Evolutionary conservation across 2,113 vertebrate species (phyloP).

Genomic region (Carettochelys insculpta): DNA sequence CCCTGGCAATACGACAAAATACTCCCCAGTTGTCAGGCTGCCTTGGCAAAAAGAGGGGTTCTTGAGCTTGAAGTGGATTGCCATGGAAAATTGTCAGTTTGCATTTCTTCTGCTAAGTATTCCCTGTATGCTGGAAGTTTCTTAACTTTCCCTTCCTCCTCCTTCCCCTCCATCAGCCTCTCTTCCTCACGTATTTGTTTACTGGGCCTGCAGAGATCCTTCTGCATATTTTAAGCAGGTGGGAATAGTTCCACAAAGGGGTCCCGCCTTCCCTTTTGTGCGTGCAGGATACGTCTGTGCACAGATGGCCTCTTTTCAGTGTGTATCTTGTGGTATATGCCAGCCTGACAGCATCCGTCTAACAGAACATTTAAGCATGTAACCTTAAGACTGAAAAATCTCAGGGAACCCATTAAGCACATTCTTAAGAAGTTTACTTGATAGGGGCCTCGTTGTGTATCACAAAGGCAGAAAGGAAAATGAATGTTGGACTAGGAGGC

Average conservation of each 20-base stretch:
- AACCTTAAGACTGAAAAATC: background rate
- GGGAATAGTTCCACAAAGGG: background rate
- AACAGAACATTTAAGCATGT: background rate
- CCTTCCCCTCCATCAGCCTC: background rate
- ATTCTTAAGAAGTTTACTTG: background rate
- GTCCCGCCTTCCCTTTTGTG: background rate
- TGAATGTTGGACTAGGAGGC: background rate
- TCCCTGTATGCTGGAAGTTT: background rate
- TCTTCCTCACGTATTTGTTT: background rate
- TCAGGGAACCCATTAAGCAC: background rate
- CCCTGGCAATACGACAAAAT: fast-evolving
- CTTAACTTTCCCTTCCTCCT: background rate
- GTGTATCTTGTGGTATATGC: background rate
- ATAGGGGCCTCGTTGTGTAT: fast-evolving
- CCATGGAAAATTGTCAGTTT: background rate
- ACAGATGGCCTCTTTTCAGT: background rate
- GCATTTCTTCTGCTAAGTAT: background rate
- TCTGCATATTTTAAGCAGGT: background rate
- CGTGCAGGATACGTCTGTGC: no score
- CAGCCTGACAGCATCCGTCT: background rate
- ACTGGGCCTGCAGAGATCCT: background rate
- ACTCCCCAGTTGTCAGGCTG: background rate
- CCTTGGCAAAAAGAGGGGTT: background rate
- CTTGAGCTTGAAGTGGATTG: background rate
- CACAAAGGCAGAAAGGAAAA: background rate